Conservation (phyloP, 2,888 invertebrate genomes). For the Caradrina clavipalpis region DNA sequence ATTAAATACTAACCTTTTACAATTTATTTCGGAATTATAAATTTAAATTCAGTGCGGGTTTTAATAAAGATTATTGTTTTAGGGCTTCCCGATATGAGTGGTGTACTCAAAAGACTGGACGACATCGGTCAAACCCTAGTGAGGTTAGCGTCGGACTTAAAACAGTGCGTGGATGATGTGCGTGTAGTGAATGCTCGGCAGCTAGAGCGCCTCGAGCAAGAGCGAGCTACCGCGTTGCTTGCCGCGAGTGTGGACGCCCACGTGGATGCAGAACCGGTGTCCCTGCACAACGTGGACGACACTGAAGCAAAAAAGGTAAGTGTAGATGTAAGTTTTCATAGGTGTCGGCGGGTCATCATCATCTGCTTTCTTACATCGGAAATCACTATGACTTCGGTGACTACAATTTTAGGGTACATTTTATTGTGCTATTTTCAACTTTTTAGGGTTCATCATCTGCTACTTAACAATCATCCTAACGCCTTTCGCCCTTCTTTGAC, state of each 20-base stretch:
- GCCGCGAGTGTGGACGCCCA: conserved; percentile 93
- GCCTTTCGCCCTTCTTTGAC: neutral
- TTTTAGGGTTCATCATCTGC: neutral
- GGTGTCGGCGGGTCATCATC: neutral
- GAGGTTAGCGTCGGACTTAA: conserved; percentile 93
- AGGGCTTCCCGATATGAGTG: conserved; percentile 80
- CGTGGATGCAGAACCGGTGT: conserved; percentile 89
- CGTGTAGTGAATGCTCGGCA: conserved; percentile 92
- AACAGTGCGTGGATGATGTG: conserved; percentile 94
- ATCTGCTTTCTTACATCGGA: conserved; percentile 7
- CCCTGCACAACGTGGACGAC: conserved; percentile 89
- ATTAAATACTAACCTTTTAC: neutral
- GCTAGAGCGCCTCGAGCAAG: conserved; percentile 91
- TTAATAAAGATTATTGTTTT: conserved; percentile 21
- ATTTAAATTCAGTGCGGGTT: neutral
- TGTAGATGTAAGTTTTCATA: conserved; percentile 11
- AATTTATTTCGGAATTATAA: neutral
- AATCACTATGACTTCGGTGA: neutral
- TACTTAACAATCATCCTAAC: neutral
- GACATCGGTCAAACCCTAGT: conserved; percentile 93
- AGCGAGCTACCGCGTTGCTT: conserved; percentile 92
- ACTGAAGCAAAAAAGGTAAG: conserved; percentile 94
- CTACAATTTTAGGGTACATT: neutral
- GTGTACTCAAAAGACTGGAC: conserved; percentile 92
- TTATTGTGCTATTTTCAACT: neutral